These are phyloP conservation scores for Gallinago solitaria DNA, from an alignment of 2,797 vertebrate species.

Conservation along the genomic window DNA sequence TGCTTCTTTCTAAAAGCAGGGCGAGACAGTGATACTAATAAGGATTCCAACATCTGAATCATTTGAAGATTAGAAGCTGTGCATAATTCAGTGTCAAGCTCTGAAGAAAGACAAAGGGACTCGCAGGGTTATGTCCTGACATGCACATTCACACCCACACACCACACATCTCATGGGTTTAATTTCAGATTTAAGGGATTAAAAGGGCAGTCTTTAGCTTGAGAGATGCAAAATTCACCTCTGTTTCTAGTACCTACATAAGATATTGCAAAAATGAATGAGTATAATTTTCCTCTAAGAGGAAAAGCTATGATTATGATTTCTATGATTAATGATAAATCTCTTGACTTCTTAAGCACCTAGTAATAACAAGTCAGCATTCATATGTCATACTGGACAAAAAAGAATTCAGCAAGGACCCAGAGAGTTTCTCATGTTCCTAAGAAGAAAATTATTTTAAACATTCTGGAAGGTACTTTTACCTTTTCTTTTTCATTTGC, in stretches of 20 bases:
- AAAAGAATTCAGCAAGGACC: background rate
- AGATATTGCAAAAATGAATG: background rate
- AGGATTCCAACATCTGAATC: background rate
- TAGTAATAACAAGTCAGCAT: background rate
- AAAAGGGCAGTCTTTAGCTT: background rate
- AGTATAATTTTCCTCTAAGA: background rate
- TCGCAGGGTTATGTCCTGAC: background rate
- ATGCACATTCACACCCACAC: background rate
- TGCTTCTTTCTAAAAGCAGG: background rate
- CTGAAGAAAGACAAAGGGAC: background rate
- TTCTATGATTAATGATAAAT: background rate
- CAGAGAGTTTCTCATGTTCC: background rate
- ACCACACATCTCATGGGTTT: background rate
- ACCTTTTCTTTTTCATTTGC: background rate
- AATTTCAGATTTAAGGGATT: background rate
- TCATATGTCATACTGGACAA: background rate
- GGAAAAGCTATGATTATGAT: background rate
- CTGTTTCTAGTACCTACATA: background rate
- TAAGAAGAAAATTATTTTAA: background rate
- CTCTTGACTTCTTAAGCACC: background rate
- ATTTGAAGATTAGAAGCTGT: background rate
- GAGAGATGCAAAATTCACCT: background rate
- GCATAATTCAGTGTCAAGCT: background rate
- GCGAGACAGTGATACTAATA: background rate
- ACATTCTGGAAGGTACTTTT: background rate